A percentile compares a stretch with the other conserved stretches of the same genome.
phyloP scores from a whole-genome alignment of 2,797 vertebrate species.

The Microtus californicus region DNA sequence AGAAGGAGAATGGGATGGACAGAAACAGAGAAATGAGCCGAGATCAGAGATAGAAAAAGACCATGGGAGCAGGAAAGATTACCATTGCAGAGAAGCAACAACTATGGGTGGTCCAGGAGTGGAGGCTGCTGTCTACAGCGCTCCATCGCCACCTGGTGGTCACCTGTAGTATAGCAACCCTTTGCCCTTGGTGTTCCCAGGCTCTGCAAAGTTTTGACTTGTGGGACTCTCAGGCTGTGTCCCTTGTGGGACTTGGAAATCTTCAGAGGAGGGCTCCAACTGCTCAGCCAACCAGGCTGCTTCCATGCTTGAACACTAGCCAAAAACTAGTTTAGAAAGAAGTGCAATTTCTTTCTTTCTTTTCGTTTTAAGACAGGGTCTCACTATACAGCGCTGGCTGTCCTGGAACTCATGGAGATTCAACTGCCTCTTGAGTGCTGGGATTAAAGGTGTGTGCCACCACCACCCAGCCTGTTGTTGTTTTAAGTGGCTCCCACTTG shows the following conservation, averaged over 20 bases:
- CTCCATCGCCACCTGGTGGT: slow-evolving; percentile 66
- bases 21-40: not conserved
- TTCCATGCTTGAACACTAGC: not conserved
- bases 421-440: not conserved
- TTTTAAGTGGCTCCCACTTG: not conserved
- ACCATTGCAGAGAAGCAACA: not conserved
- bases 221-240: not conserved
- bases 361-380: not conserved
- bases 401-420: not conserved
- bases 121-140: not conserved
- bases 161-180: not conserved
- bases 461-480: not conserved
- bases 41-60: not conserved
- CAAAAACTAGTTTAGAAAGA: not conserved
- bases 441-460: not conserved
- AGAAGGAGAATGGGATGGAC: not conserved
- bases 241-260: not conserved
- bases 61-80: too few relatives aligned
- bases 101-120: accelerated
- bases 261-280: not conserved
- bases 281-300: not conserved
- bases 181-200: accelerated
- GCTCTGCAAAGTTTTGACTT: not conserved
- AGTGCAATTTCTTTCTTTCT: not conserved
- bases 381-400: not conserved